Evolutionary conservation across 1,140 invertebrate species (phyloP).

Genomic region (Pogonomyrmex californicus): DNA sequence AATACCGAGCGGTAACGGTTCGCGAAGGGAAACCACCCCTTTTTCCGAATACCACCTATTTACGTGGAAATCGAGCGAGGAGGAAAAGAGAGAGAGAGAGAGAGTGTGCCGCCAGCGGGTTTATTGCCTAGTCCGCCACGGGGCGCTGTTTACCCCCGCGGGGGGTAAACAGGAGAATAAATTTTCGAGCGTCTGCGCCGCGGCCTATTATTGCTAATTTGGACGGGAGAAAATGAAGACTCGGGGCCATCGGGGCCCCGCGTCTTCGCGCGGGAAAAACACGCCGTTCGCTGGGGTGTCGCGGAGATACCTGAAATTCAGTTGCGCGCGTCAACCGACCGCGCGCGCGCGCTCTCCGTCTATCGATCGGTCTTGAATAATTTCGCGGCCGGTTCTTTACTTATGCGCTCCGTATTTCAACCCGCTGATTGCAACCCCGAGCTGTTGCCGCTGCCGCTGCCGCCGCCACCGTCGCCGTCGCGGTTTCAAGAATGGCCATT

Average conservation of each 20-base stretch:
- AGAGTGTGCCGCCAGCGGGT: background rate
- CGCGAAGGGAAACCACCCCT: background rate
- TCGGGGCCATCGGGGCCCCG: too few species aligned
- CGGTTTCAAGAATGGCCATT: conserved; percentile 64
- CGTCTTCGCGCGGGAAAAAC: conserved; percentile 69
- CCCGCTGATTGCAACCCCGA: conserved; percentile 48
- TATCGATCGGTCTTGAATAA: conserved; percentile 85
- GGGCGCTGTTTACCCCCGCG: background rate
- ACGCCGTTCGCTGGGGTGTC: conserved; percentile 34
- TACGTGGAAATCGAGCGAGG: background rate
- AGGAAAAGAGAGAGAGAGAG: too few species aligned
- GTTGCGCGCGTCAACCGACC: conserved; percentile 79
- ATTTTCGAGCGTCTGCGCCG: background rate
- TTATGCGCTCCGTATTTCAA: conserved; percentile 81
- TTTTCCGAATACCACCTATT: background rate
- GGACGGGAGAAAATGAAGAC: background rate
- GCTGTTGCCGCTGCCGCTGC: background rate
- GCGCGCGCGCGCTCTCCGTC: conserved; percentile 69
- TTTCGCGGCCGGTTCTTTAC: conserved; percentile 83
- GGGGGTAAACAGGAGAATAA: background rate
- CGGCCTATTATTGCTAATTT: conserved; percentile 22
- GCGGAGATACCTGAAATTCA: conserved; percentile 79
- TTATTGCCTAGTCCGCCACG: background rate
- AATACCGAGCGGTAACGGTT: background rate
- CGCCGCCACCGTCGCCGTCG: background rate